Evolutionary conservation across 2,797 vertebrate genomes (phyloP), one percentile per base, ranked within the genome.

Genomic region (Helicolenus hilgendorfi): DNA sequence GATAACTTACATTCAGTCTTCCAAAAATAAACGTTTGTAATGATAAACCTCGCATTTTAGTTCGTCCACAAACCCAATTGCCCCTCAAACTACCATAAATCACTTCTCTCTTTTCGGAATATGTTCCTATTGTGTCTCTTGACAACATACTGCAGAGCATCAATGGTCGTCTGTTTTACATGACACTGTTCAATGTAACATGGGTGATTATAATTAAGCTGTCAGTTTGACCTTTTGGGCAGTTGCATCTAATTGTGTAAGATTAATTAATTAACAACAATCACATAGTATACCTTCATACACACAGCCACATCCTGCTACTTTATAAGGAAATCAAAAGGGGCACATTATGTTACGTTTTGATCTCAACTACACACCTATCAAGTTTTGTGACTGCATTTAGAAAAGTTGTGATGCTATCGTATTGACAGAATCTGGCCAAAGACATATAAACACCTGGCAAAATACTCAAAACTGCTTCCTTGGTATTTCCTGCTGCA

Each of bases 331-430:
- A 33, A 38, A 53, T 36, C 7, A 36, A 35, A 38, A 13, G 13
- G 0, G 36, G 11, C 36, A 0, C 13, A 14, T 38, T 38, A 38
- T 38, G 36, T 38, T 38, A 38, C 36, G 36, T 38, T 38, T 14
- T 14, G 33, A 38, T 64, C 18, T 31, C 62, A 35, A 7, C 33
- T 38, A 65, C 13, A 24, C 13, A 65, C 63, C 33, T 14, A 35
- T 38, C 14, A 31, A 24, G 63, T 65, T 65, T 11, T 24, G 63
- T 8, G 38, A 14, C 36, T 41, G 14, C 2, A 15, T 15, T 0
- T 41, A 15, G 38, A 0, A 41, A 14, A 0, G 14, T 15, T 41
- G 38, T 41, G 0, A 41, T 7, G 38, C 38, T 6, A 41, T 41
- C 5, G 5, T 1, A 41, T 14, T 15, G 2, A 45, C 15, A 45